phyloP scores from a whole-genome alignment of 2,113 vertebrate species.

The Athene cunicularia region DNA sequence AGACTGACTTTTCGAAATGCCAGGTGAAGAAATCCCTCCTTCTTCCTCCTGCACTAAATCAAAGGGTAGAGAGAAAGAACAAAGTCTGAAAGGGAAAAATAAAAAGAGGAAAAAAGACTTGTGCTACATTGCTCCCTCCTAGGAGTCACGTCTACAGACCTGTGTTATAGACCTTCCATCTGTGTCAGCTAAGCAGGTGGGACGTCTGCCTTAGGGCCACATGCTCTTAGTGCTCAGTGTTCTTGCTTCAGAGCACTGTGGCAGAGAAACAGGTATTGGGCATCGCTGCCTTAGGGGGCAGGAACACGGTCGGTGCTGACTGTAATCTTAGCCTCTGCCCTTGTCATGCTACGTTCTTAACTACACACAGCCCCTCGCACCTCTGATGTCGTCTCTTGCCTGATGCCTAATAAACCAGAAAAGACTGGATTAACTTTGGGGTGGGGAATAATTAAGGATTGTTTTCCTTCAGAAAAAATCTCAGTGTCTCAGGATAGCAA shows the following conservation, averaged over 20 bases:
- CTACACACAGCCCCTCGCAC: background rate
- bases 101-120: background rate
- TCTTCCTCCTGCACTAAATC: background rate
- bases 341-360: background rate
- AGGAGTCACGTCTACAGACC: background rate
- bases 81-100: fast-evolving
- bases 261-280: background rate
- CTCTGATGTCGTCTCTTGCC: background rate
- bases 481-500: background rate
- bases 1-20: background rate
- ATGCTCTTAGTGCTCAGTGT: fast-evolving
- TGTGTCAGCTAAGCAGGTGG: background rate
- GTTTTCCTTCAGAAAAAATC: background rate
- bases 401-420: background rate
- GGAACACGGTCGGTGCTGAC: background rate
- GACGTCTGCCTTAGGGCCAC: fast-evolving
- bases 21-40: background rate
- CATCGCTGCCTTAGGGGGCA: background rate
- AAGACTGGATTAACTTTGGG: background rate
- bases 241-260: background rate
- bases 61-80: fast-evolving
- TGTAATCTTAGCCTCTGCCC: background rate
- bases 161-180: fast-evolving
- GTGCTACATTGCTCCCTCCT: background rate
- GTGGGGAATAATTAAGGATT: background rate